Conservation (phyloP, 2,113 vertebrate genomes). For the Copsychus sechellarum region DNA sequence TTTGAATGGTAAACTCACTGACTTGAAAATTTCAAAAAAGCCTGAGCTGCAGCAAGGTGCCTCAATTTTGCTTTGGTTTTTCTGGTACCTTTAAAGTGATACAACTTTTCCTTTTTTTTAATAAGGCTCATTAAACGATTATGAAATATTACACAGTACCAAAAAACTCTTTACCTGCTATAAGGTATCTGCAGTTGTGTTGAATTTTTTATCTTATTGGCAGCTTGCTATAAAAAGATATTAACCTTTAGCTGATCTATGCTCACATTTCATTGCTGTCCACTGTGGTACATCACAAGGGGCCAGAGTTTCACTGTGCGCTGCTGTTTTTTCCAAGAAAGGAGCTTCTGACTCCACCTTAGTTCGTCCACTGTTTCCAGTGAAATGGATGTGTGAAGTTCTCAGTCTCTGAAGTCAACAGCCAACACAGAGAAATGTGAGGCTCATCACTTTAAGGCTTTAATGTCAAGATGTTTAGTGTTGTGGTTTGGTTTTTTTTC, state of each 20-base stretch:
- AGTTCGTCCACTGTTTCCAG: neutral
- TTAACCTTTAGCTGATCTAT: conserved; percentile 6
- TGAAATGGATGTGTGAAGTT: neutral
- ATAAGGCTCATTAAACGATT: neutral
- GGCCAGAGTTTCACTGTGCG: neutral
- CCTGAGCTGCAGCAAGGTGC: neutral
- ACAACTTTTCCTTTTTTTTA: neutral
- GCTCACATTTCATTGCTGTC: neutral
- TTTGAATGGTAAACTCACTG: neutral
- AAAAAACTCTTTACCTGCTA: neutral
- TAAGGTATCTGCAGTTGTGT: neutral
- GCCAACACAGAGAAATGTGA: neutral
- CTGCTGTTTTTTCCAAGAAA: neutral
- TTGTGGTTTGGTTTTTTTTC: neutral
- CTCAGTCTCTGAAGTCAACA: neutral
- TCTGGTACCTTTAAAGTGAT: neutral
- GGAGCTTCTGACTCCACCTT: neutral
- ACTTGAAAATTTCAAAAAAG: neutral
- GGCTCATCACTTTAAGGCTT: conserved; percentile 1
- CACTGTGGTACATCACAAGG: neutral
- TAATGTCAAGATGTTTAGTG: neutral
- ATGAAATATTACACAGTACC: neutral
- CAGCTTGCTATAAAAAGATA: neutral
- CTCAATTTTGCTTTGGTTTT: neutral
- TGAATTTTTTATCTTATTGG: neutral